Base-by-base conservation (phyloP, 2,888 invertebrate genomes). In the Carcina quercana region DNA sequence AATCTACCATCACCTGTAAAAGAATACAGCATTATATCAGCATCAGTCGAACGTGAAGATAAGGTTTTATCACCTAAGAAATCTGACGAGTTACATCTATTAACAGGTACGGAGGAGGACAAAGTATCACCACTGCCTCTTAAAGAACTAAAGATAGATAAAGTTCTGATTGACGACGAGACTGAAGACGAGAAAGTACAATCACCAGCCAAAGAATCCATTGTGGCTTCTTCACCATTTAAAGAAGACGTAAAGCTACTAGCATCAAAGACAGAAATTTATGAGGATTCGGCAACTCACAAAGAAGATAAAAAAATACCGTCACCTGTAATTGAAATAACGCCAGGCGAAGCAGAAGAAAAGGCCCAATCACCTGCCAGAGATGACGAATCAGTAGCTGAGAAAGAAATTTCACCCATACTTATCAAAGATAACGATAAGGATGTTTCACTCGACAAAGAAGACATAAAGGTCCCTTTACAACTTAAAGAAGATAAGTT, bases 381-480 rank as follows among this genome's bases (percentile, higher is more conserved):
- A n/a, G n/a, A n/a, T n/a, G n/a, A n/a, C n/a, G n/a, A n/a, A n/a
- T n/a, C n/a, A n/a, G n/a, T n/a, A n/a, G n/a, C n/a, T n/a, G n/a
- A n/a, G n/a, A n/a, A n/a, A n/a, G n/a, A n/a, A n/a, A n/a, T n/a
- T n/a, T n/a, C n/a, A n/a, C n/a, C n/a, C n/a, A n/a, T n/a, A n/a
- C n/a, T n/a, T n/a, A n/a, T n/a, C n/a, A n/a, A n/a, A n/a, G n/a
- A n/a, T n/a, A n/a, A n/a, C n/a, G n/a, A n/a, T n/a, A n/a, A n/a
- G n/a, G n/a, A n/a, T n/a, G n/a, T n/a, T n/a, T n/a, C n/a, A n/a
- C n/a, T n/a, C n/a, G n/a, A n/a, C n/a, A n/a, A n/a, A n/a, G n/a
- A n/a, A n/a, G n/a, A n/a, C 1, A 34, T 40, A 0, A 40, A 44
- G 8, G 20, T 8, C 3, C 28, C 22, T 2, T 35, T 27, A 11